Conservation (phyloP, 2,888 invertebrate genomes). For the Hecatera dysodea region DNA sequence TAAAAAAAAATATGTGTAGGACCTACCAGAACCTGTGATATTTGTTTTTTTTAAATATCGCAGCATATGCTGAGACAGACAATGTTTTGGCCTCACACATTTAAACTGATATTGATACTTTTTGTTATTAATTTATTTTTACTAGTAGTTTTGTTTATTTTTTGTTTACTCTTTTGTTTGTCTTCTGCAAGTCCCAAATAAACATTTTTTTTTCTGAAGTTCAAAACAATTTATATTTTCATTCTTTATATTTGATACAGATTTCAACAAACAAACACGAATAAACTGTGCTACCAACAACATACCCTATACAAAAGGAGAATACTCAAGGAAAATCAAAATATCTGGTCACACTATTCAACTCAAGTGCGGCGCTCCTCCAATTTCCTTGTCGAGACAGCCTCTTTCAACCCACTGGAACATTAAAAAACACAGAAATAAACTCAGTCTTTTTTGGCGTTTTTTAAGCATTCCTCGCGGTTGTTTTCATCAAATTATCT, state of each 20-base stretch:
- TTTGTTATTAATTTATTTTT: no score
- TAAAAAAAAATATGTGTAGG: no score
- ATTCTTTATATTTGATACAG: neutral
- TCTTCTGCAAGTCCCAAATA: no score
- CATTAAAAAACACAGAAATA: constrained; percentile 72
- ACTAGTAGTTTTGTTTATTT: no score
- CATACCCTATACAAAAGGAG: neutral
- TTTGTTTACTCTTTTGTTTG: no score
- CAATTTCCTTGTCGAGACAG: constrained; percentile 77
- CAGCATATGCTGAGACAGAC: no score
- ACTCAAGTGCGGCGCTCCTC: constrained; percentile 69
- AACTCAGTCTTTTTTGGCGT: constrained; percentile 52
- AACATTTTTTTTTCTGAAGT: no score
- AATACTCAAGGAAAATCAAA: constrained; percentile 22
- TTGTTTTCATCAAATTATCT: constrained; percentile 71
- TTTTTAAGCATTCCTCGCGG: constrained; percentile 62
- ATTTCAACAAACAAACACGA: neutral
- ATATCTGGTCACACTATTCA: constrained; percentile 61
- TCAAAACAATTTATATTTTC: neutral
- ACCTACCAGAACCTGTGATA: no score
- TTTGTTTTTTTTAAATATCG: no score
- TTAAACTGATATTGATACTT: no score
- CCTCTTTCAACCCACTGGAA: constrained; percentile 70
- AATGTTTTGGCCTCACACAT: no score
- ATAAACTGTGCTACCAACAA: neutral